Conservation (phyloP, 2,888 invertebrate genomes). For the Morpho achilles region DNA sequence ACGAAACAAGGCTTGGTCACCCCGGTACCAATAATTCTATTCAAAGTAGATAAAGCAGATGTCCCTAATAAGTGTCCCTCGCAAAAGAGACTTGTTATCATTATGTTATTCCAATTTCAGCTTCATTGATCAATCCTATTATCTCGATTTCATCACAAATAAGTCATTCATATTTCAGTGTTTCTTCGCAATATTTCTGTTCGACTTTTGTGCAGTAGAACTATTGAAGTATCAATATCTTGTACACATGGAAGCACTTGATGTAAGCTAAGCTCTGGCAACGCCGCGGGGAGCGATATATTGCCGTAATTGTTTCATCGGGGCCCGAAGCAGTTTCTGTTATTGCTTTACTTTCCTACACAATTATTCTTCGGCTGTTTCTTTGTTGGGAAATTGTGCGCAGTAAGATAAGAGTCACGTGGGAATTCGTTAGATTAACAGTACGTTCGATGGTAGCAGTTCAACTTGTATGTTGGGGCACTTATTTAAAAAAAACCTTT, state of each 20-base stretch:
- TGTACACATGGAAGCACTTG: neutral
- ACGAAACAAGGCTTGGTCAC: no score
- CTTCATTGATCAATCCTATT: no score
- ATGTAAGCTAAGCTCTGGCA: neutral
- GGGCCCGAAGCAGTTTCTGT: conserved; percentile 7
- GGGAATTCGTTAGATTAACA: conserved; percentile 4
- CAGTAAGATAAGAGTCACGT: neutral
- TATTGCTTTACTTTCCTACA: conserved; percentile 18
- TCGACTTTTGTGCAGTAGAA: no score
- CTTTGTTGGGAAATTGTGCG: conserved; percentile 12
- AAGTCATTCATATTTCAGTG: no score
- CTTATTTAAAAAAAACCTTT: no score
- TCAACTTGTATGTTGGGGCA: neutral
- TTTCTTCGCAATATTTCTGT: no score
- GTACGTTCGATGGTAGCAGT: neutral
- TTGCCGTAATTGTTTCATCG: conserved; percentile 26
- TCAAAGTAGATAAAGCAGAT: no score
- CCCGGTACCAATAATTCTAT: no score
- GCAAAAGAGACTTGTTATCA: no score
- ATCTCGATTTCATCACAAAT: no score
- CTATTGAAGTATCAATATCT: neutral
- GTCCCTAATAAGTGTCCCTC: no score
- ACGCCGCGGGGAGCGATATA: conserved; percentile 21
- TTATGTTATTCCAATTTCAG: no score
- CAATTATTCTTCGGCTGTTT: conserved; percentile 15